phyloP scores from a whole-genome alignment of 2,113 vertebrate genomes.

The Pelusios castaneus region DNA sequence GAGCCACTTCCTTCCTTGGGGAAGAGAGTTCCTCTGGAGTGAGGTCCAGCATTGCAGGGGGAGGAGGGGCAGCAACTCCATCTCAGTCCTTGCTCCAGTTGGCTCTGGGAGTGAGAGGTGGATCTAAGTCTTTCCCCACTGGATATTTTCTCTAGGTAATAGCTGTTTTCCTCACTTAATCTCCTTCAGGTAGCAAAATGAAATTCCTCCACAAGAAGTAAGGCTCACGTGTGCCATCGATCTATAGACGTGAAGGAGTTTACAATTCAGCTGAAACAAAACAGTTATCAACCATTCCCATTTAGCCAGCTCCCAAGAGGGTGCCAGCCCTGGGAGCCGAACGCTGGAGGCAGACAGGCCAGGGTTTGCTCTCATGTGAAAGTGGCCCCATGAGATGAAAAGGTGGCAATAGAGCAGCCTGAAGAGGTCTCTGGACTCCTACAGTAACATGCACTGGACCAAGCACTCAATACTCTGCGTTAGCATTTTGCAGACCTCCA shows the following conservation, averaged over 20 bases:
- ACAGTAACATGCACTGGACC: slow-evolving; percentile 66
- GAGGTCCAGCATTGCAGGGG: not conserved
- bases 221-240: not conserved
- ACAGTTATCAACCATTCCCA: not conserved
- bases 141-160: not conserved
- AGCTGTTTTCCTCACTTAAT: slow-evolving; percentile 4
- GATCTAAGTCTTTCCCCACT: not conserved
- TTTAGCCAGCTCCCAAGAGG: slow-evolving; percentile 20
- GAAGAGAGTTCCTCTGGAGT: not conserved
- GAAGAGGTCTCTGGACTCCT: slow-evolving; percentile 15
- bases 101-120: not conserved
- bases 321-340: not conserved
- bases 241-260: slow-evolving; percentile 23
- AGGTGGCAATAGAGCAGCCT: not conserved
- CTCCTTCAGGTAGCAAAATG: slow-evolving; percentile 80
- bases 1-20: not conserved
- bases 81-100: not conserved
- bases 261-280: not conserved
- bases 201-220: slow-evolving; percentile 86
- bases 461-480: slow-evolving; percentile 54
- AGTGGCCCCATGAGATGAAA: not conserved
- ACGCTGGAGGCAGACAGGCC: not conserved
- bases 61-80: rapidly evolving
- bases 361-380: rapidly evolving
- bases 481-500: slow-evolving; percentile 25